Evolutionary conservation across 1,140 invertebrate genomes (phyloP).

Genomic region (Globodera ellingtonae): DNA sequence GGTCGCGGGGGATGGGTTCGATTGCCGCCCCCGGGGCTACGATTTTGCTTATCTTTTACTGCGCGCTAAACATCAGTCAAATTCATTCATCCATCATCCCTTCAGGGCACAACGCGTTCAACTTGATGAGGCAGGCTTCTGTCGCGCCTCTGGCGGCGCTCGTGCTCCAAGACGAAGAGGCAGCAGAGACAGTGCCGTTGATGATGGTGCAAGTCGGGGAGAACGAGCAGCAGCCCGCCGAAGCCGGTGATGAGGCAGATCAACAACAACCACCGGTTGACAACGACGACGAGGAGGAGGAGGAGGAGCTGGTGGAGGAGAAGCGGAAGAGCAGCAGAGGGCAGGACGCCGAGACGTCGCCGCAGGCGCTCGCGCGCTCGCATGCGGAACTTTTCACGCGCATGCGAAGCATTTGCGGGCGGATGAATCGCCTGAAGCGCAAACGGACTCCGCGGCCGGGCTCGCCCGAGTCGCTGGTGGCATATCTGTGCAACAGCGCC

Average conservation of each 20-base stretch:
- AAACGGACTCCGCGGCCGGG: constrained; percentile 23
- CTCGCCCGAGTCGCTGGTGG: constrained; percentile 24
- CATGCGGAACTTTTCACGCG: constrained; percentile 18
- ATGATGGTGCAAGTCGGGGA: too few species aligned
- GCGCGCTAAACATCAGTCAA: too few species aligned
- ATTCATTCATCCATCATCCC: too few species aligned
- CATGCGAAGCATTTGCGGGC: constrained; percentile 24
- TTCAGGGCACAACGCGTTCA: too few species aligned
- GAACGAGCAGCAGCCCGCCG: neutral
- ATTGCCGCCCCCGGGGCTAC: too few species aligned
- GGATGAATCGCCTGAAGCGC: constrained; percentile 26
- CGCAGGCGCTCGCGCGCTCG: neutral
- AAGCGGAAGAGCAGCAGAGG: neutral
- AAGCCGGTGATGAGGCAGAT: neutral
- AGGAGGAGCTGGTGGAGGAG: neutral
- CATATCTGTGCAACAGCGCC: constrained; percentile 16
- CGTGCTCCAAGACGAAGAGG: too few species aligned
- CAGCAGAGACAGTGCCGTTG: too few species aligned
- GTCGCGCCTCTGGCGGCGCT: too few species aligned
- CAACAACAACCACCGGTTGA: neutral
- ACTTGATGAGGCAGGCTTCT: too few species aligned
- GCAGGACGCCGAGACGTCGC: neutral
- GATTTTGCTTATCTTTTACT: too few species aligned
- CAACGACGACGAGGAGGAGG: neutral
- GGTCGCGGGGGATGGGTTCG: too few species aligned